Base-by-base conservation (phyloP, 2,888 invertebrate genomes). In the Rapana venosa region DNA sequence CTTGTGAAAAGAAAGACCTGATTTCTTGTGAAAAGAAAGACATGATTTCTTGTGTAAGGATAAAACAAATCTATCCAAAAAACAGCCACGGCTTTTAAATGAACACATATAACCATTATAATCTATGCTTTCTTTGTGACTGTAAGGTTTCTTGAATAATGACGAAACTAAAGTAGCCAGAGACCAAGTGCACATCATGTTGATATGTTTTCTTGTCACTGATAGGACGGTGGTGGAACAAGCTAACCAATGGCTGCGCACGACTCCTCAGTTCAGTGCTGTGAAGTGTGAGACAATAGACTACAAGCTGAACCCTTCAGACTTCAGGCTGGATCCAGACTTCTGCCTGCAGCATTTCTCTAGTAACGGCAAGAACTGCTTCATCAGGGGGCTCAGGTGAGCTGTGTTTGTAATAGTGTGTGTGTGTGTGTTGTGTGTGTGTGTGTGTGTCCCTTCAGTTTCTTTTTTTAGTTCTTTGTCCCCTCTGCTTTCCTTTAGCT, bases 201-300 rank as follows among this genome's bases (percentile, higher is more conserved):
- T 17, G 26, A 66, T 66, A 26, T 66, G 66, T 26, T 81, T 26
- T 47, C 32, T 30, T 85, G 58, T n/a, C 36, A 26, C 15, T 79
- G 83, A 83, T 92, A 95, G 95, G 90, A 91, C 93, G 8, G 92
- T 94, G 17, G 90, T 94, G 36, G 93, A 94, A 84, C 93, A 93
- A 87, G 94, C 94, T 0, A 94, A 94, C 89, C 92, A 94, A 77
- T 95, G 94, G 94, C 91, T 95, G 30, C 91, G 92, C 74, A 91
- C 92, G 17, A 94, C 94, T 88, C 93, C 92, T 13, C 90, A 92
- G 74, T 93, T 92, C 87, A 91, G 88, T 30, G 94, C 93, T 32
- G 93, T 93, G 92, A 94, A 93, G 90, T 93, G 94, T 90, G 94
- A 94, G 91, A 94, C 94, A 0, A 91, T 93, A 30, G 92, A 92